Percentiles rank a stretch among this genome's conserved stretches.
Evolutionary conservation across 2,888 invertebrate species (phyloP).

Genomic region (Aromia moschata): DNA sequence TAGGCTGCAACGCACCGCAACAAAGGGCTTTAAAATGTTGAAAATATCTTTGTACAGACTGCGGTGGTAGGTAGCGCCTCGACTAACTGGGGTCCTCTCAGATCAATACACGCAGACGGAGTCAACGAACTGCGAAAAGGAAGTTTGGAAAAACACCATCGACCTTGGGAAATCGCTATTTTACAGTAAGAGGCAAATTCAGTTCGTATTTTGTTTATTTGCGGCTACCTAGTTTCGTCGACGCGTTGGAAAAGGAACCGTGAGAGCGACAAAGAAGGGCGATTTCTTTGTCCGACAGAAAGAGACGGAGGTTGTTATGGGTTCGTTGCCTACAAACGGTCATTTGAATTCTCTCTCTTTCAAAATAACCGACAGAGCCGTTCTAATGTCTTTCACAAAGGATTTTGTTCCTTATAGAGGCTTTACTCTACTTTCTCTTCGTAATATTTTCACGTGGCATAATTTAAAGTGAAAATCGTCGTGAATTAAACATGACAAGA

Average conservation of each 20-base stretch:
- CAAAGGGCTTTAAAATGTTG: constrained; percentile 5
- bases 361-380: constrained; percentile 3
- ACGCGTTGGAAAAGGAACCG: not conserved
- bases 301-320: constrained; percentile 3
- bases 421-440: constrained; percentile 15
- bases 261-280: not conserved
- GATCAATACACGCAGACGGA: constrained; percentile 30
- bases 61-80: not conserved
- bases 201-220: not conserved
- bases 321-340: constrained; percentile 22
- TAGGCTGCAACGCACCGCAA: not conserved
- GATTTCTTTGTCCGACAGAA: constrained; percentile 5
- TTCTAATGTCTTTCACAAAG: not conserved
- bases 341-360: constrained; percentile 18
- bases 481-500: not conserved
- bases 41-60: constrained; percentile 35
- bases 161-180: constrained; percentile 16
- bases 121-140: constrained; percentile 33
- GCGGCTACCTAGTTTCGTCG: not conserved
- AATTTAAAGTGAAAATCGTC: constrained; percentile 10
- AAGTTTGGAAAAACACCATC: constrained; percentile 7
- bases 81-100: constrained; percentile 29
- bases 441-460: not conserved
- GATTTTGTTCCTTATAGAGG: constrained; percentile 2
- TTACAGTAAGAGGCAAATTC: not conserved